These are phyloP conservation scores for Mormyrus lacerda DNA, from an alignment of 2,113 vertebrate species.

Conservation along the genomic window DNA sequence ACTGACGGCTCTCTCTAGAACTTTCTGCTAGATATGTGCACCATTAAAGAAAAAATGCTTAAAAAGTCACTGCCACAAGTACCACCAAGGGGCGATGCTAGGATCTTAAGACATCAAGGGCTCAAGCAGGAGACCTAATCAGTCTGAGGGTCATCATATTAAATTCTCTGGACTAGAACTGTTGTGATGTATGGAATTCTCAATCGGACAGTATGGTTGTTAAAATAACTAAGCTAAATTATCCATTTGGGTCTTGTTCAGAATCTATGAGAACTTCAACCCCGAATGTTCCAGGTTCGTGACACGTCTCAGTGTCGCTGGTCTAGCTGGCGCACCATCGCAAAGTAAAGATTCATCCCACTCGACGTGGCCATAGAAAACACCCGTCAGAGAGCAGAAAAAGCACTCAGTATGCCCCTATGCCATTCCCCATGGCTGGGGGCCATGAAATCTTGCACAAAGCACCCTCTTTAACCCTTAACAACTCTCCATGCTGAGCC, in stretches of 20 bases:
- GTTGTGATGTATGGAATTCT: neutral
- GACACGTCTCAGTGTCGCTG: neutral
- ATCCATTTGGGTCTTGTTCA: neutral
- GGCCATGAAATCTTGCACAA: conserved; percentile 34
- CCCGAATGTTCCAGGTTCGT: neutral
- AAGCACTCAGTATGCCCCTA: conserved; percentile 32
- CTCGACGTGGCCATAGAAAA: neutral
- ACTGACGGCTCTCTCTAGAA: neutral
- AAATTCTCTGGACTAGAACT: too few relatives aligned
- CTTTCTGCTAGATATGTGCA: neutral
- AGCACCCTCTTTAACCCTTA: conserved; percentile 29
- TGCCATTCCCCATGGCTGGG: conserved; percentile 36
- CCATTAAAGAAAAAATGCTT: neutral
- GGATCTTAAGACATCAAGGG: neutral
- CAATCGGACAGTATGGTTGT: neutral
- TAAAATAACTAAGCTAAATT: neutral
- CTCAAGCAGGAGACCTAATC: neutral
- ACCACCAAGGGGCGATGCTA: too few relatives aligned
- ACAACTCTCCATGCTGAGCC: conserved; percentile 28
- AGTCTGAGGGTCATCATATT: neutral
- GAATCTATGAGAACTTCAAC: neutral
- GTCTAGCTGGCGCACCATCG: neutral
- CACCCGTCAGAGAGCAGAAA: conserved; percentile 15
- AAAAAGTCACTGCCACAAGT: neutral
- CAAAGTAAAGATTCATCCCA: neutral